Evolutionary conservation across 1,140 invertebrate species (phyloP), one percentile per base, ranked within the genome.

Genomic region (Oscheius sp.): DNA sequence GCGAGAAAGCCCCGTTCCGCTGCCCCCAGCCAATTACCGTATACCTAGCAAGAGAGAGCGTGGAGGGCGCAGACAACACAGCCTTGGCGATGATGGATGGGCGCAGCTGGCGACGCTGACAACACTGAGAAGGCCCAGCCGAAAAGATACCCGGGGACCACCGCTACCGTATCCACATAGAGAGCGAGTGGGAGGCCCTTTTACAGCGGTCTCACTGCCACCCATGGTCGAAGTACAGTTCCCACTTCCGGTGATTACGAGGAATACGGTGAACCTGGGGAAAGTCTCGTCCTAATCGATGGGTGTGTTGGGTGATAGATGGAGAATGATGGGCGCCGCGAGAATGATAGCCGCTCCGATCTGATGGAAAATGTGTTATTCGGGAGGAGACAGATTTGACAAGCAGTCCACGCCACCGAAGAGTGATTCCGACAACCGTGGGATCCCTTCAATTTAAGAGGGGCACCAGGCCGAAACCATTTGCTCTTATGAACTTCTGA

Each of bases 11-110:
- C n/a, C n/a, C 23, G 35, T 66, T 55, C 34, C 35, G 15, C 10
- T 66, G 38, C 20, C 69, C 69, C 69, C 31, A 49, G 69, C 59
- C 69, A 34, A 71, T 71, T 71, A 71, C 69, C 69, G 69, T 71
- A 71, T 64, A 29, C 69, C 68, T 45, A 79, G 58, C 58, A 29
- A 49, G 23, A 29, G 63, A 73, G 71, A 73, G 32, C 2, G 63
- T n/a, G 59, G 71, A 59, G 71, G 35, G 26, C 20, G 63, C 62
- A 67, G 63, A 59, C 29, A 29, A 13, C 34, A 46, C 67, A 74
- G 75, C 73, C 77, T 76, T 79, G 73, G 69, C 49, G 76, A 79
- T 79, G 78, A 79, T 79, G 78, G 77, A 79, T 79, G 68, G 66
- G 63, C 63, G 77, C 78, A 79, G 78, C 78, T 79, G 78, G 78